Base-by-base conservation (phyloP, 92 coral and sea anemone genomes). In the Paramuricea clavata region DNA sequence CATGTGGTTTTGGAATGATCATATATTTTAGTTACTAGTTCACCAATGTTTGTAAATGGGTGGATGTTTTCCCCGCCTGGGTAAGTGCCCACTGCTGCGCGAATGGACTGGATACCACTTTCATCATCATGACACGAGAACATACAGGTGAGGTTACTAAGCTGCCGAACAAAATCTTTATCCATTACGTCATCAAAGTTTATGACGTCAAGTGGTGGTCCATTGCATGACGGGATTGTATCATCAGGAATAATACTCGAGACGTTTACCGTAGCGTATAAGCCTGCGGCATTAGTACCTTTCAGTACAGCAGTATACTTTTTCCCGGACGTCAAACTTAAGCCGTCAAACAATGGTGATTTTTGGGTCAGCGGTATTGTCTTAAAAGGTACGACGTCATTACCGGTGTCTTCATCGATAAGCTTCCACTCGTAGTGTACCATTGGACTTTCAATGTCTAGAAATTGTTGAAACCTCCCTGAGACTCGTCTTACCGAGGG, bases 211-310 rank as follows among this genome's bases (percentile, higher is more conserved):
- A 92, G 86, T 6, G 92, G 83, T 30, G 74, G 54, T 19, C 81
- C 68, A 27, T 76, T 76, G 35, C 98, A 95, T 5, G 23, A 35
- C 26, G 98, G 95, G 23, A 91, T 69, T 23, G 96, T 91, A 69
- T 68, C 87, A 76, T 95, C 98, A 3, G 94, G 89, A 22, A 83
- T 78, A 68, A 95, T 92, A 27, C 98, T 96, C 71, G 95, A 82
- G 30, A 97, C 90, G 77, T 80, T 88, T 39, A 76, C 87, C 12
- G 30, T 43, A 54, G 96, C 26, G 35, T 86, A 82, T 28, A 95
- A 85, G 17, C 98, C 98, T 0, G 95, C 98, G 11, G 93, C 93
- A 78, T 95, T 95, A 2, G 91, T 94, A 49, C 98, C 98, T 57
- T 92, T 94, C 31, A 95, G 88, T 21, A 89, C 87, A 57, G 92